Percentiles rank a stretch among this genome's conserved stretches.
phyloP scores from a whole-genome alignment of 2,888 invertebrate species.

The Tryphoninae sp. region DNA sequence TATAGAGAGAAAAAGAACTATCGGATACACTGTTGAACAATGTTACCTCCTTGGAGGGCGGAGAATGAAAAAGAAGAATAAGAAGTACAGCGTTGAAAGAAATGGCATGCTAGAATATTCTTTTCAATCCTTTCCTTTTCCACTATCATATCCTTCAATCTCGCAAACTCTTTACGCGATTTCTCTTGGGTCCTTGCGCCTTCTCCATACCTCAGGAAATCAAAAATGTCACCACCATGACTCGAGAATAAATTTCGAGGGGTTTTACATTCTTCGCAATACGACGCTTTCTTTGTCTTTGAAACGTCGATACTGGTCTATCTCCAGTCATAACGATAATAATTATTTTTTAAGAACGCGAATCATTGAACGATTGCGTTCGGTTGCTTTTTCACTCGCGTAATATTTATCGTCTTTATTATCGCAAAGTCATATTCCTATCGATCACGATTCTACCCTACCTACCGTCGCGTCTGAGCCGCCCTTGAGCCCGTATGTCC shows the following conservation, averaged over 20 bases:
- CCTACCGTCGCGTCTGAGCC: conserved; percentile 21
- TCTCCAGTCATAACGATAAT: no score
- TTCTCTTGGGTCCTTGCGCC: background rate
- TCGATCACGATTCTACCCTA: conserved; percentile 22
- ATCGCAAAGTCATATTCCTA: conserved; percentile 21
- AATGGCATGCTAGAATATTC: conserved; percentile 7
- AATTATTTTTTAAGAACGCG: no score
- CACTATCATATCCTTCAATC: background rate
- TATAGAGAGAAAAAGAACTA: background rate
- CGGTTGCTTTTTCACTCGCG: background rate
- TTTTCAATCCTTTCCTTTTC: background rate
- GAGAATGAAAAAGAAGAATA: conserved; percentile 1
- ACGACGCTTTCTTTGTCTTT: no score
- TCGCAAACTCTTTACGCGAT: background rate
- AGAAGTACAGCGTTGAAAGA: conserved; percentile 17
- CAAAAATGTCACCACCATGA: background rate
- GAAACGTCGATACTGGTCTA: no score
- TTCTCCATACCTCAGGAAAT: background rate
- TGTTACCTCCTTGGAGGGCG: conserved; percentile 7
- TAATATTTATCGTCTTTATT: background rate
- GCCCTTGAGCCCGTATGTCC: conserved; percentile 24
- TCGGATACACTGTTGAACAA: conserved; percentile 5
- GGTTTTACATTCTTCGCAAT: background rate
- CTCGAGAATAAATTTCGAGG: background rate
- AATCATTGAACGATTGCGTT: no score